Evolutionary conservation across 2,797 vertebrate genomes (phyloP).

Genomic region (Peromyscus eremicus): DNA sequence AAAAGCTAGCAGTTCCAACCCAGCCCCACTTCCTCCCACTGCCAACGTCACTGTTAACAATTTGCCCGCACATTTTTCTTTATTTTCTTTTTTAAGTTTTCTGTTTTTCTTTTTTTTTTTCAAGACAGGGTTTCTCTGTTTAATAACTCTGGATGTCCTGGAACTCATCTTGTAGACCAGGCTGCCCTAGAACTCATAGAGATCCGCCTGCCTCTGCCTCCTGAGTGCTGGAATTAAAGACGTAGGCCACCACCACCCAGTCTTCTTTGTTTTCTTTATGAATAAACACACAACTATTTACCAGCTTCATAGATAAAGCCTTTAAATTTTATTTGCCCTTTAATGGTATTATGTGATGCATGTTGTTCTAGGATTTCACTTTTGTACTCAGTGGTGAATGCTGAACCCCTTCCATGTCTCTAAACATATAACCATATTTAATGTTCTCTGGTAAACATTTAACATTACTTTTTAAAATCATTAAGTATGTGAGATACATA

Average conservation of each 20-base stretch:
- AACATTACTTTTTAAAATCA: neutral
- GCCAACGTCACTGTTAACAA: neutral
- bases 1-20: neutral
- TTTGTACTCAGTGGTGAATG: neutral
- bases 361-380: neutral
- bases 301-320: neutral
- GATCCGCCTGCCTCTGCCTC: no score
- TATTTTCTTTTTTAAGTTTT: neutral
- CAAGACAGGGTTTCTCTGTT: no score
- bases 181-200: no score
- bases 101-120: neutral
- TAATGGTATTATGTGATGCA: neutral
- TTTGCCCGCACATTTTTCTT: neutral
- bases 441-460: neutral
- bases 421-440: neutral
- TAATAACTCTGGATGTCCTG: no score
- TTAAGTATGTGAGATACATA: neutral
- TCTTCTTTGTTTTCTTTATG: neutral
- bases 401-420: neutral
- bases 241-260: no score
- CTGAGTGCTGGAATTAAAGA: no score
- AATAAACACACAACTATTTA: neutral
- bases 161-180: no score
- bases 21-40: neutral
- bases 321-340: neutral